Percentiles rank a stretch among this genome's conserved stretches.
Evolutionary conservation across 2,888 invertebrate genomes (phyloP).

Genomic region (Galerucella pusilla): DNA sequence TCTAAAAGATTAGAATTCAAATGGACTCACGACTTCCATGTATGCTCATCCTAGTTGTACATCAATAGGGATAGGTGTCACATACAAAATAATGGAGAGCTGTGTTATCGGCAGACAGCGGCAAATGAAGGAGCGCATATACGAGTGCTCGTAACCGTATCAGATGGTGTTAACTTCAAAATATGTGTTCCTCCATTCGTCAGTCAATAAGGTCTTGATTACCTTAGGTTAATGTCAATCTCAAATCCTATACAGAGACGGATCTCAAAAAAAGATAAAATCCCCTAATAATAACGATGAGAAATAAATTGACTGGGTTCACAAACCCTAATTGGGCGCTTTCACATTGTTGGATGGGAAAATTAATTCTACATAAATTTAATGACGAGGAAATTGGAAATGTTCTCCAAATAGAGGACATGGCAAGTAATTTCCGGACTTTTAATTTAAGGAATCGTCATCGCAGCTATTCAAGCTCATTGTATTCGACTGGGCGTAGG

Average conservation of each 20-base stretch:
- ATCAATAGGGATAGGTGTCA: slow-evolving; percentile 61
- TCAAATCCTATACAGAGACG: slow-evolving; percentile 17
- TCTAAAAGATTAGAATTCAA: slow-evolving; percentile 48
- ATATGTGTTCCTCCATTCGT: slow-evolving; percentile 49
- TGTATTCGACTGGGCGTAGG: too few relatives aligned
- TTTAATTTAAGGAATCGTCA: too few relatives aligned
- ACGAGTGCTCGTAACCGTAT: slow-evolving; percentile 56
- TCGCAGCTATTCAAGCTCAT: too few relatives aligned
- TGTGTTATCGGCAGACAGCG: slow-evolving; percentile 57
- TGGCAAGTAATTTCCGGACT: too few relatives aligned
- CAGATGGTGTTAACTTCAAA: slow-evolving; percentile 56
- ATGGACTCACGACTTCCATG: slow-evolving; percentile 57
- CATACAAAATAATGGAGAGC: slow-evolving; percentile 59
- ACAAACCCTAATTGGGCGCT: too few relatives aligned
- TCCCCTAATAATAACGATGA: too few relatives aligned
- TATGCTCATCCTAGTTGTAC: slow-evolving; percentile 57
- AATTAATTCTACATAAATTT: too few relatives aligned
- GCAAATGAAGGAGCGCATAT: slow-evolving; percentile 51
- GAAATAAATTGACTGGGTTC: too few relatives aligned
- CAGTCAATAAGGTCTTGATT: slow-evolving; percentile 55
- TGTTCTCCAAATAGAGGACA: too few relatives aligned
- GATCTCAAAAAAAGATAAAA: background rate
- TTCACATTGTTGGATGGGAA: too few relatives aligned
- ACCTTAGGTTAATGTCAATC: slow-evolving; percentile 46
- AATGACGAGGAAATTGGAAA: too few relatives aligned